These are phyloP conservation scores for Oreamnos americanus DNA, from an alignment of 2,113 vertebrate species.

Conservation along the genomic window DNA sequence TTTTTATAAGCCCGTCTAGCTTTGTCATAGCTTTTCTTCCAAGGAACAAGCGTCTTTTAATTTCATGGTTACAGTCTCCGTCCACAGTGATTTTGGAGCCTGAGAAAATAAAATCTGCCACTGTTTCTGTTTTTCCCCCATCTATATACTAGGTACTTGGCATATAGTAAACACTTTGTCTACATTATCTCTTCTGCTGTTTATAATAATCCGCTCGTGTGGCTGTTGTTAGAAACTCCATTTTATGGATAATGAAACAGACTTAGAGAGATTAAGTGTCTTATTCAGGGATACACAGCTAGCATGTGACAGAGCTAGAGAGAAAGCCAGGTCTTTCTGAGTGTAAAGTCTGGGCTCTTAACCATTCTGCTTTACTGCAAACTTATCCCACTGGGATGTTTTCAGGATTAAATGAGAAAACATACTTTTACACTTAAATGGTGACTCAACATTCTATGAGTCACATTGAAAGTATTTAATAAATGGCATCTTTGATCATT, in stretches of 20 bases:
- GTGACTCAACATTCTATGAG: background rate
- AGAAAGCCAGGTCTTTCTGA: slow-evolving; percentile 25
- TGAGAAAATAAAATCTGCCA: background rate
- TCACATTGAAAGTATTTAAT: background rate
- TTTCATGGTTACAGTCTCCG: background rate
- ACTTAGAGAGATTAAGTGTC: background rate
- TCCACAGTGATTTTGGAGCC: background rate
- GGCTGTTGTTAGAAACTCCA: background rate
- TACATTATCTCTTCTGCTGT: background rate
- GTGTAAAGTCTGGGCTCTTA: background rate
- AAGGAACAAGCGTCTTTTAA: background rate
- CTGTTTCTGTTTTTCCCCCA: background rate
- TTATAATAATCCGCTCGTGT: background rate
- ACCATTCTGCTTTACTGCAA: background rate
- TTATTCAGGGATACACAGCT: background rate
- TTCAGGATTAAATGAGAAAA: slow-evolving; percentile 21
- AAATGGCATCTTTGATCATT: slow-evolving; percentile 1
- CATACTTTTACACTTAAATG: background rate
- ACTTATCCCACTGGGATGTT: background rate
- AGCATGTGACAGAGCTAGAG: background rate
- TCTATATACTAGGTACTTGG: background rate
- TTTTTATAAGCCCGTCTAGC: background rate
- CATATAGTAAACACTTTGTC: background rate
- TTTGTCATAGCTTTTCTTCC: background rate
- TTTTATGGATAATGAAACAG: slow-evolving; percentile 13